A percentile compares a stretch with the other conserved stretches of the same genome.
Evolutionary conservation across 2,113 vertebrate genomes (phyloP).

Genomic region (Leuciscus idus): DNA sequence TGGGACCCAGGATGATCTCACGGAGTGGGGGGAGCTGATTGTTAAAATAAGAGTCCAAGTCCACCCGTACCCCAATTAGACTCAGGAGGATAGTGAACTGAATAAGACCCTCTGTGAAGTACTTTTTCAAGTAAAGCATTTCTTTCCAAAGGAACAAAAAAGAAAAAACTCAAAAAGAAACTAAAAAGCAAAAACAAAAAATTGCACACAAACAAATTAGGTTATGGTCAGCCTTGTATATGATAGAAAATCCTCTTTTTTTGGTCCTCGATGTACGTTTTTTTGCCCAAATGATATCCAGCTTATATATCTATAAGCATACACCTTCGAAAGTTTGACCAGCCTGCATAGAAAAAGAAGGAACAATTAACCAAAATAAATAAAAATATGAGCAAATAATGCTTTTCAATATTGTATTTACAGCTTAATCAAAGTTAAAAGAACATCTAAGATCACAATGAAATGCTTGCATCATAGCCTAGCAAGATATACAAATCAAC

Average conservation of each 20-base stretch:
- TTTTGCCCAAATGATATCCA: slow-evolving; percentile 10
- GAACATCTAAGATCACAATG: not conserved
- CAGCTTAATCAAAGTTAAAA: not conserved
- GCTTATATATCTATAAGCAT: slow-evolving; percentile 20
- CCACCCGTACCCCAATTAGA: slow-evolving; percentile 94
- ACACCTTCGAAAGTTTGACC: not conserved
- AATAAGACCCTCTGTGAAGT: slow-evolving; percentile 99
- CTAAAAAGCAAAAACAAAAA: slow-evolving; percentile 55
- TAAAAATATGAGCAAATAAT: not conserved
- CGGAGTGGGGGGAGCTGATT: slow-evolving; percentile 93
- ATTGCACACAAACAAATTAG: slow-evolving; percentile 2
- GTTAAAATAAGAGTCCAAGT: slow-evolving; percentile 95
- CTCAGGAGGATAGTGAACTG: slow-evolving; percentile 99
- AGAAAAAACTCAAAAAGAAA: slow-evolving; percentile 73
- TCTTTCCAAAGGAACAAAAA: slow-evolving; percentile 86
- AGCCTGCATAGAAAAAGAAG: slow-evolving; percentile 36
- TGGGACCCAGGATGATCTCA: slow-evolving; percentile 98
- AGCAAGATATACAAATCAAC: not conserved
- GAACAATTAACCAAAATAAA: not conserved
- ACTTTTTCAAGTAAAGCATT: slow-evolving; percentile 99
- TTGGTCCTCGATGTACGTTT: slow-evolving; percentile 1
- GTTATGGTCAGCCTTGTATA: slow-evolving; percentile 21
- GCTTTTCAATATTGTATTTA: not conserved
- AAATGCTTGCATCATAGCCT: not conserved
- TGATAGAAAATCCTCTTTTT: slow-evolving; percentile 13